phyloP scores from a whole-genome alignment of 2,113 vertebrate genomes.

The Podarcis raffonei region DNA sequence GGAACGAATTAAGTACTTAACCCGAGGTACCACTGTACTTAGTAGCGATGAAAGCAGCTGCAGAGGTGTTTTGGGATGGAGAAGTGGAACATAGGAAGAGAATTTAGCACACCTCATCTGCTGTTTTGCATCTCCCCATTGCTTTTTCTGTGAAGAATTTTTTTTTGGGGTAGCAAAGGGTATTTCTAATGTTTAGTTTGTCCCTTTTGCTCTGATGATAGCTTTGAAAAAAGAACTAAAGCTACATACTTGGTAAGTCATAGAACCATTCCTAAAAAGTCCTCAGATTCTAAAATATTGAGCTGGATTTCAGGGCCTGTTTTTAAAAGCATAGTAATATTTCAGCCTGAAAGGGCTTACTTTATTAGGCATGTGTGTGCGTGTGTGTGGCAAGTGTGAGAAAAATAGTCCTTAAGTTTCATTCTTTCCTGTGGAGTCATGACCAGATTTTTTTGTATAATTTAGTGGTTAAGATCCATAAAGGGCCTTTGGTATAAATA shows the following conservation, averaged over 20 bases:
- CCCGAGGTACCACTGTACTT: too few relatives aligned
- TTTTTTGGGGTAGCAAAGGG: neutral
- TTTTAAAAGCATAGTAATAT: neutral
- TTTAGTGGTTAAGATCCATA: neutral
- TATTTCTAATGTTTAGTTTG: neutral
- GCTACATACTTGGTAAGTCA: neutral
- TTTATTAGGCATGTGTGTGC: neutral
- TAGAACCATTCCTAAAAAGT: neutral
- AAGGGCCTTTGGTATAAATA: slow-evolving; percentile 13
- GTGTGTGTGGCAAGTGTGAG: neutral
- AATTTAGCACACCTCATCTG: neutral
- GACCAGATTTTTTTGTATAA: neutral
- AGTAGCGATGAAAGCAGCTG: neutral
- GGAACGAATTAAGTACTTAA: too few relatives aligned
- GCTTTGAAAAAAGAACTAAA: neutral
- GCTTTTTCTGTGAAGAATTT: neutral
- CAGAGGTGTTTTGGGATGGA: neutral
- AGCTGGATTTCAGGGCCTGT: neutral
- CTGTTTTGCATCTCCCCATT: neutral
- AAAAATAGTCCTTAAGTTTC: neutral
- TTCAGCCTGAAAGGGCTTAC: slow-evolving; percentile 2
- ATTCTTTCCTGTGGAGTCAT: rapidly evolving
- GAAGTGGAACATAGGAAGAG: neutral
- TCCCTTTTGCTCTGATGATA: neutral
- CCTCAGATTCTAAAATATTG: neutral